phyloP scores from a whole-genome alignment of 2,113 vertebrate species.

The Stegostoma tigrinum region DNA sequence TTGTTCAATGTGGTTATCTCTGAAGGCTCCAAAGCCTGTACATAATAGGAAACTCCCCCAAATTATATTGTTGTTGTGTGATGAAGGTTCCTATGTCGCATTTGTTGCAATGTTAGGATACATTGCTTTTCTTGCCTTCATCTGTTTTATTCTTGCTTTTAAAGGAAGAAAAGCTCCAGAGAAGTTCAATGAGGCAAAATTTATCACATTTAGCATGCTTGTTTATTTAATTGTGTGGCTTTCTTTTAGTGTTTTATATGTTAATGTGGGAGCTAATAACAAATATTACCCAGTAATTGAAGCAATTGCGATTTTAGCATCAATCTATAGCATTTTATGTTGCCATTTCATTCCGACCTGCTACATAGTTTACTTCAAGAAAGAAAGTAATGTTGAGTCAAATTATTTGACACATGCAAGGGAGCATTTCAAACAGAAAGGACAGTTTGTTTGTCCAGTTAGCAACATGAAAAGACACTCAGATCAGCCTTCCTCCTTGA shows the following conservation, averaged over 20 bases:
- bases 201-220: slow-evolving; percentile 58
- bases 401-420: slow-evolving; percentile 4
- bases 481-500: not conserved
- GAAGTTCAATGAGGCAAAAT: slow-evolving; percentile 51
- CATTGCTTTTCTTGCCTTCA: slow-evolving; percentile 49
- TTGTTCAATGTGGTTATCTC: slow-evolving; percentile 51
- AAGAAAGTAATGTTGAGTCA: slow-evolving; percentile 39
- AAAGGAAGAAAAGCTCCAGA: slow-evolving; percentile 52
- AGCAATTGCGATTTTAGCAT: slow-evolving; percentile 52
- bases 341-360: slow-evolving; percentile 54
- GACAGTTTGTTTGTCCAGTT: slow-evolving; percentile 1
- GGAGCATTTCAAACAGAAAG: slow-evolving; percentile 34
- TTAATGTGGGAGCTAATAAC: slow-evolving; percentile 37
- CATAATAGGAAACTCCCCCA: slow-evolving; percentile 34
- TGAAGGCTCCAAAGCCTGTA: slow-evolving; percentile 43
- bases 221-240: slow-evolving; percentile 58
- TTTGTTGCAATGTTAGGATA: slow-evolving; percentile 53
- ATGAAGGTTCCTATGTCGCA: slow-evolving; percentile 46
- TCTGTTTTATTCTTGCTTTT: slow-evolving; percentile 53
- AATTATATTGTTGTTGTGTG: slow-evolving; percentile 43
- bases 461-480: not conserved
- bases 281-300: slow-evolving; percentile 46
- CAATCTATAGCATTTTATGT: slow-evolving; percentile 52
- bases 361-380: slow-evolving; percentile 45
- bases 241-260: slow-evolving; percentile 53